phyloP scores from a whole-genome alignment of 2,797 vertebrate genomes.

The Halcyon leucocephala region DNA sequence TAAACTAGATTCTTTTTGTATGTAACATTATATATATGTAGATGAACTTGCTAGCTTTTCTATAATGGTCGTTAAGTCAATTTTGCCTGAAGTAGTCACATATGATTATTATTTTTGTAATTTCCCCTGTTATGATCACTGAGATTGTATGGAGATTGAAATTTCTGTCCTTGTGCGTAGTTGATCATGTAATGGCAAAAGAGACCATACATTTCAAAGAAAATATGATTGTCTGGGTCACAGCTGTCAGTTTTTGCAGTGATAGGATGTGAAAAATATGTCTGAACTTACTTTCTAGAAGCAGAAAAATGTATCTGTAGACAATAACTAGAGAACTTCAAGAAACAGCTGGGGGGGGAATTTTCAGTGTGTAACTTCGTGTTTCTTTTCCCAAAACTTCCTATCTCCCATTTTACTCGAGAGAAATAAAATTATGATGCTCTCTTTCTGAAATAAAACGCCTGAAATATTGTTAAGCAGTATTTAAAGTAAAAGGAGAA shows the following conservation, averaged over 20 bases:
- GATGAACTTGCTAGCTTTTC: neutral
- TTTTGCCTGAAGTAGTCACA: neutral
- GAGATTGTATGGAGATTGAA: neutral
- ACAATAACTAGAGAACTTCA: neutral
- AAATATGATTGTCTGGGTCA: neutral
- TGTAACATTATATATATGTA: too few relatives aligned
- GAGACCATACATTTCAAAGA: neutral
- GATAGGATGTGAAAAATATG: neutral
- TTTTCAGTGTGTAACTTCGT: neutral
- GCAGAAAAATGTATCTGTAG: neutral
- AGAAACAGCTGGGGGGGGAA: accelerated
- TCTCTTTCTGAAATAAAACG: neutral
- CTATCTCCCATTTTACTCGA: neutral
- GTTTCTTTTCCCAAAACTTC: neutral
- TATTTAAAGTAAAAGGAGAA: neutral
- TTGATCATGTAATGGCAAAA: neutral
- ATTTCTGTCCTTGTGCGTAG: neutral
- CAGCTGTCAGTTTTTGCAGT: neutral
- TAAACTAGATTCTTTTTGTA: neutral
- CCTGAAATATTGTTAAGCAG: neutral
- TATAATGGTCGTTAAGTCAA: neutral
- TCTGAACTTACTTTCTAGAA: neutral
- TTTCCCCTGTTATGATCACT: neutral
- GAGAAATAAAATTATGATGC: neutral
- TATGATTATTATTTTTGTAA: neutral